A percentile compares a stretch with the other conserved stretches of the same genome.
Conservation (phyloP, 30 jellyfish, hydroid and myxozoan genomes). For the Turritopsis rubra region DNA sequence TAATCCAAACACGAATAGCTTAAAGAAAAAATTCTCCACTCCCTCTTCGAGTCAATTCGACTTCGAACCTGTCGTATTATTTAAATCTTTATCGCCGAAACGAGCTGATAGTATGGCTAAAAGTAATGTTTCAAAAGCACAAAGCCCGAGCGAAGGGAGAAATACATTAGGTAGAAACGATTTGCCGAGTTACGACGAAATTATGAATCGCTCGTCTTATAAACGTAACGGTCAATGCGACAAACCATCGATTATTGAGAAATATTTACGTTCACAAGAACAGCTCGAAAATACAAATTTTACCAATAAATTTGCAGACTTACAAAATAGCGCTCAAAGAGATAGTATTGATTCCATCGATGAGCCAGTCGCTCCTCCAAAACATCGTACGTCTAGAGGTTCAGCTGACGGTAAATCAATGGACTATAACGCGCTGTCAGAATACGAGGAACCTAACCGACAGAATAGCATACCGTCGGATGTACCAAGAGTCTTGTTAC, state of each 20-base stretch:
- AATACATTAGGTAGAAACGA: background rate
- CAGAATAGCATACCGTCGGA: background rate
- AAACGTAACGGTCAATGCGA: background rate
- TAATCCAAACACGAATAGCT: background rate
- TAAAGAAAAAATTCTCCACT: background rate
- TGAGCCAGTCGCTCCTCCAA: slow-evolving; percentile 1
- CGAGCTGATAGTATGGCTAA: slow-evolving; percentile 6
- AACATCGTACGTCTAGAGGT: background rate
- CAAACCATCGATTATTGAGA: slow-evolving; percentile 17
- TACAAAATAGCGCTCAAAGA: background rate
- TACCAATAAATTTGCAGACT: background rate
- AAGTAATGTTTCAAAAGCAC: background rate
- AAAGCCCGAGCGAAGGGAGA: background rate
- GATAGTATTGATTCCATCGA: slow-evolving; percentile 6
- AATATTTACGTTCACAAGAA: slow-evolving; percentile 24
- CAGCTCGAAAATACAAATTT: background rate
- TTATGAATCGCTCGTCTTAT: background rate
- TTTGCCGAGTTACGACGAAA: background rate
- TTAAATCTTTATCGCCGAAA: background rate
- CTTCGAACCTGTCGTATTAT: slow-evolving; percentile 22
- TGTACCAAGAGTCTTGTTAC: slow-evolving; percentile 16
- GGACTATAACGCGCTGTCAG: slow-evolving; percentile 9
- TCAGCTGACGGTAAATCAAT: slow-evolving; percentile 25
- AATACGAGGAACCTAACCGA: background rate
- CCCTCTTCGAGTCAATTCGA: background rate